Base-by-base conservation (phyloP, 2,113 vertebrate species). In the Ictidomys tridecemlineatus region DNA sequence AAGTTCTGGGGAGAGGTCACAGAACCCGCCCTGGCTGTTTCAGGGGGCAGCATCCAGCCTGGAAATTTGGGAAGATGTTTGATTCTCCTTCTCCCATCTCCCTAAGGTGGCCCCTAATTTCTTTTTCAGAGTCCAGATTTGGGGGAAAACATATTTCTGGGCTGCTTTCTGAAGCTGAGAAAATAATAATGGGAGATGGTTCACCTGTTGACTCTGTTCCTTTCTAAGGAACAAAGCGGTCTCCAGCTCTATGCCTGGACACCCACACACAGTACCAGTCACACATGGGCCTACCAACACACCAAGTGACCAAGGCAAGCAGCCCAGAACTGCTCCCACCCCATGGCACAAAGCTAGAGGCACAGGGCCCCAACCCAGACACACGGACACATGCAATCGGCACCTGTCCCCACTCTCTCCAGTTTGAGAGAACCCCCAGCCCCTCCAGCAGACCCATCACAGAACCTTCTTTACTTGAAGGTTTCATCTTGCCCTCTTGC, bases 1-100 rank as follows among this genome's bases (percentile, higher is more conserved):
- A 69, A 87, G 90, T 87, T 88, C 65, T 80, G 14, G 4, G 67
- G 90, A 92, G 86, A 94, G 42, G 13, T 67, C 65, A 37, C 1
- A 78, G 96, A 32, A 86, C 39, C 32, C 12, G 9, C 48, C 20
- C 48, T 32, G 58, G 89, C 48, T 86, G 74, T 24, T 34, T 58
- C 6, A 5, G 28, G 69, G 92, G 80, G 13, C 8, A 32, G n/a
- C 20, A 53, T 67, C 58, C 74, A 56, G 32, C 39, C 48, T 22
- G 45, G 5, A 45, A 22, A 4, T 69, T 24, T 22, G 20, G n/a
- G 14, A 18, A 37, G 58, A 86, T 4, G 14, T 18, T 28, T 34
- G 14, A 2, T 20, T 20, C 16, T 76, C 26, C 16, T 78, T 72
- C 58, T 28, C 2, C 32, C 22, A 16, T 39, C 65, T 39, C 48